These are phyloP conservation scores for Hoplias malabaricus DNA, from an alignment of 2,113 vertebrate genomes.

Conservation along the genomic window DNA sequence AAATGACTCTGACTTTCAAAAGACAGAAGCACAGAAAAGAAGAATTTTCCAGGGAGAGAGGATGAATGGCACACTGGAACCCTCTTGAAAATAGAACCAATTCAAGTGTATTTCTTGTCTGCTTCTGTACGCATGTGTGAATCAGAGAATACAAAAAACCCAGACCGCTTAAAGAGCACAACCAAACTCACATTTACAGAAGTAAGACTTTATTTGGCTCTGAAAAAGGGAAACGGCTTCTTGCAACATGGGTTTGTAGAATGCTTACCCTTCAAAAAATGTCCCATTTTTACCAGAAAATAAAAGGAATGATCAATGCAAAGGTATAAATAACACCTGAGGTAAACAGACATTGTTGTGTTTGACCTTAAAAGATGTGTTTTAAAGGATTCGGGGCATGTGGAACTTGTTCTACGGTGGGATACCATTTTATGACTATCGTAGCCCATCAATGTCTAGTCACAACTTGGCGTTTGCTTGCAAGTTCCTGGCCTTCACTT, in stretches of 20 bases:
- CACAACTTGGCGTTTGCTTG: background rate
- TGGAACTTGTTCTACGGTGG: background rate
- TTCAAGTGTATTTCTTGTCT: conserved; percentile 22
- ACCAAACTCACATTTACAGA: conserved; percentile 54
- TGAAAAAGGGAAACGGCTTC: conserved; percentile 36
- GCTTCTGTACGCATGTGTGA: conserved; percentile 28
- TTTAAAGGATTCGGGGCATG: conserved; percentile 2
- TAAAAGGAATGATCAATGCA: conserved; percentile 12
- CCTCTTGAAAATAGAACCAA: background rate
- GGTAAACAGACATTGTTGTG: background rate
- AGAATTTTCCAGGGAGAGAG: background rate
- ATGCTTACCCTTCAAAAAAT: conserved; percentile 32
- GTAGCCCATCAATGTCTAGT: background rate
- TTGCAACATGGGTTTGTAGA: conserved; percentile 36
- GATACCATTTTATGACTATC: background rate
- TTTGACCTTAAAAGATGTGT: conserved; percentile 12
- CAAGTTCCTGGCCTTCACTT: conserved; percentile 63
- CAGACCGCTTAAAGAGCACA: conserved; percentile 47
- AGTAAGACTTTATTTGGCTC: conserved; percentile 47
- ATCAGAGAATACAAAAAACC: conserved; percentile 14
- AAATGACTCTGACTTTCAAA: conserved; percentile 1
- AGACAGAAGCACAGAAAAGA: conserved; percentile 42
- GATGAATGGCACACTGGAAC: conserved; percentile 25
- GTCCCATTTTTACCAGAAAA: conserved; percentile 17
- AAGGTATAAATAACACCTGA: conserved; percentile 7